Evolutionary conservation across 2,888 invertebrate species (phyloP).

Genomic region (Eurytoma californica): DNA sequence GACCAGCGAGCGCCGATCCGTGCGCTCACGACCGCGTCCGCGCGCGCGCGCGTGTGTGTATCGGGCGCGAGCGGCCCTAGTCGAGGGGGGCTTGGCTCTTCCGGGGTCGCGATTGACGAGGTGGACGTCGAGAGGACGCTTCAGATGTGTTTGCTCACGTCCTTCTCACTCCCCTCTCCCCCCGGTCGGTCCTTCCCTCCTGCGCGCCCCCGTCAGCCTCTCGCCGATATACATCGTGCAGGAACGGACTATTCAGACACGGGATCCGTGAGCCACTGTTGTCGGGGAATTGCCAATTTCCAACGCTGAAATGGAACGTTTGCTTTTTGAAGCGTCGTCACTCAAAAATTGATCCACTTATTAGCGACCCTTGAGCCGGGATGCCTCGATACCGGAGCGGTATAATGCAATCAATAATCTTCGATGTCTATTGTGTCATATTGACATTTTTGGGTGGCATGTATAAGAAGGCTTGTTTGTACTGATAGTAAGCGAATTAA

Average conservation of each 20-base stretch:
- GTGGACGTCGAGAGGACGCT: slow-evolving; percentile 27
- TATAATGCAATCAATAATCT: no score
- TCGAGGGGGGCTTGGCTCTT: background rate
- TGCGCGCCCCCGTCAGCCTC: background rate
- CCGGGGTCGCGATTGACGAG: slow-evolving; percentile 33
- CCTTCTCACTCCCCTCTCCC: background rate
- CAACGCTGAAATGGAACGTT: slow-evolving; percentile 14
- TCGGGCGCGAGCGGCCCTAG: background rate
- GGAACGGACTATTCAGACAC: slow-evolving; percentile 11
- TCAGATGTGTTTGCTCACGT: slow-evolving; percentile 41
- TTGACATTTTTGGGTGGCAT: no score
- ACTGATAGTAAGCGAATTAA: no score
- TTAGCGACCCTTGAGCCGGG: no score
- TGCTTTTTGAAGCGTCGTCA: background rate
- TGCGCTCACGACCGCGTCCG: background rate
- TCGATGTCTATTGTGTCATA: no score
- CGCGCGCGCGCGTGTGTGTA: background rate
- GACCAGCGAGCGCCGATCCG: slow-evolving; percentile 8
- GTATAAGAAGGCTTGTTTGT: no score
- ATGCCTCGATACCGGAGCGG: no score
- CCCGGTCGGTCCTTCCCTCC: background rate
- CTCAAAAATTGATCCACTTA: no score
- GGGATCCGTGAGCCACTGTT: background rate
- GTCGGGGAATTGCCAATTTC: slow-evolving; percentile 40
- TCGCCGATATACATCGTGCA: no score